phyloP scores from a whole-genome alignment of 1,140 invertebrate genomes.

The Pararge aegeria region DNA sequence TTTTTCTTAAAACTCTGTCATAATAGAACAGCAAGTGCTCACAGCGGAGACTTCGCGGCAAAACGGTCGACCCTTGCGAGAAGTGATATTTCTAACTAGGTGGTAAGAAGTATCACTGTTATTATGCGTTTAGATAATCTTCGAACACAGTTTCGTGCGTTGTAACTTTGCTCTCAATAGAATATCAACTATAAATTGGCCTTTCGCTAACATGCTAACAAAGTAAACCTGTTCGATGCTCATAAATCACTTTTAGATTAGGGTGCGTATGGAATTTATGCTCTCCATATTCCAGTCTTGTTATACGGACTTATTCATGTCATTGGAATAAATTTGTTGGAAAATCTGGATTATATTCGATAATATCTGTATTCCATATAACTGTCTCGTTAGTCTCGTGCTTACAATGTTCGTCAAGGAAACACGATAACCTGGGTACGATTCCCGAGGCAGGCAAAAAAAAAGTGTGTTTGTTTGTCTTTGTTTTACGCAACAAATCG shows the following conservation, averaged over 20 bases:
- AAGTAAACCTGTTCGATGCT: slow-evolving; percentile 18
- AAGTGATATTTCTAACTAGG: background rate
- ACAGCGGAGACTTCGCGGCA: too few species aligned
- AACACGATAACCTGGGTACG: too few species aligned
- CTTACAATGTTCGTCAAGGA: too few species aligned
- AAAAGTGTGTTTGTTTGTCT: too few species aligned
- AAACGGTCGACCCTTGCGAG: too few species aligned
- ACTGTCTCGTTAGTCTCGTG: too few species aligned
- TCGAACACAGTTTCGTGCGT: background rate
- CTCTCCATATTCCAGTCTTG: slow-evolving; percentile 1
- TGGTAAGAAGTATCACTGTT: background rate
- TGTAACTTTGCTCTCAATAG: slow-evolving; percentile 10
- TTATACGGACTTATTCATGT: background rate
- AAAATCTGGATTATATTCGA: background rate
- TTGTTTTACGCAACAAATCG: too few species aligned
- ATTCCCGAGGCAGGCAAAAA: too few species aligned
- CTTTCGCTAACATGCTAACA: slow-evolving; percentile 15
- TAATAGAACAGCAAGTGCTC: too few species aligned
- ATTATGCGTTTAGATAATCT: slow-evolving; percentile 11
- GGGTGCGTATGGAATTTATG: slow-evolving; percentile 12
- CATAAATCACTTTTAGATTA: slow-evolving; percentile 16
- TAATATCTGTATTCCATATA: background rate
- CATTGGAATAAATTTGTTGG: background rate
- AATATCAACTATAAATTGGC: slow-evolving; percentile 16
- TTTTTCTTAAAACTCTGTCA: too few species aligned